Base-by-base conservation (phyloP, 2,113 vertebrate genomes). In the Anhinga rufa region DNA sequence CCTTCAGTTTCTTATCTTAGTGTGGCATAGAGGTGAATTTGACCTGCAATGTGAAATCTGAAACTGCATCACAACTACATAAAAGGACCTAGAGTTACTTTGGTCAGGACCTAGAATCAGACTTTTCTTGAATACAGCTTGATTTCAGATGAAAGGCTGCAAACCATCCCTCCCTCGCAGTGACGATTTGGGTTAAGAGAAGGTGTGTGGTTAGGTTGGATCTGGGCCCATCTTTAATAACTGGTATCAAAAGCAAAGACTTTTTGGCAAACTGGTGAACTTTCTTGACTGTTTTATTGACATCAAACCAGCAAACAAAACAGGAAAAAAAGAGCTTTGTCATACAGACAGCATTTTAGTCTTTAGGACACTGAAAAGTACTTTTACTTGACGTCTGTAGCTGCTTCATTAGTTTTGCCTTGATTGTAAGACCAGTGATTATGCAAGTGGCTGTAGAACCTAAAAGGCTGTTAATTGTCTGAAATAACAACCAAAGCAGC, bases 391-490 rank as follows among this genome's bases (percentile, higher is more conserved):
- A 36, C 60, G 48, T 54, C 58, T 72, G 44, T 49, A 82, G 77
- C 65, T 62, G 70, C 75, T 92, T 82, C 91, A 60, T 94, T 92
- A 95, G 44, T 83, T 88, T 71, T 71, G 83, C 48, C 44, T 64
- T 80, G 38, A 52, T 80, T 71, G 64, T 82, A 77, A 93, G 70
- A 66, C n/a, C 79, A 86, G 60, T 85, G 75, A 44, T 97, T 97
- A 72, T 77, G 62, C 58, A 91, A 92, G 78, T 48, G 83, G 15
- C 26, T 88, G 51, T 80, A 86, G 78, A 83, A 91, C 54, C 79
- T 95, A 72, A 91, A 92, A 93, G 91, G 84, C 42, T 90, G 91
- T 64, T 96, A 95, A 95, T 93, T 62, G 78, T 85, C 72, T 93
- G 84, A 93, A 93, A 62, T 70, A 79, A 44, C 26, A 92, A 55